Base-by-base conservation (phyloP, 2,113 vertebrate genomes). In the Tympanuchus pallidicinctus region DNA sequence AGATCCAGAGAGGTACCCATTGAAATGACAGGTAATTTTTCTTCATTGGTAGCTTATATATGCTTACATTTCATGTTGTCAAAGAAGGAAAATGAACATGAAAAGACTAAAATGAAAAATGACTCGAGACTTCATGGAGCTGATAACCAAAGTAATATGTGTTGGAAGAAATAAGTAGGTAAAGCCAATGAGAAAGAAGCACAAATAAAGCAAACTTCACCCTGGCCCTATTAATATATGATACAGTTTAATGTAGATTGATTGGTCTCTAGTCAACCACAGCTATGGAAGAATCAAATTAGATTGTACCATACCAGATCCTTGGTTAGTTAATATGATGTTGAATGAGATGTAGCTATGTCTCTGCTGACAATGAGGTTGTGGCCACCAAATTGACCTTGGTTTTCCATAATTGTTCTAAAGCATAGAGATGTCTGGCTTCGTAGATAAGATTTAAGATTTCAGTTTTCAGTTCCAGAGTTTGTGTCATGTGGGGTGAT, bases 161-260 rank as follows among this genome's bases (percentile, higher is more conserved):
- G 3, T 88, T 4, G 12, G 70, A 84, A 86, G n/a, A 83, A 77
- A 78, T 52, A n/a, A 5, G 12, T 36, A 22, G 18, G 22, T 25
- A 65, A 70, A 57, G 32, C 11, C 47, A 85, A 59, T 69, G 52
- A 81, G 83, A 88, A 88, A 72, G 57, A 75, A 88, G n/a, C 4
- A 65, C 61, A 92, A 82, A 75, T 65, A 88, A 72, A 89, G 40
- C 32, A 92, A 66, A 75, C 70, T 87, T 75, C n/a, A 54, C 38
- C 36, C 36, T 12, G 4, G 11, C 11, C 27, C 13, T 61, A 24
- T 78, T 67, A 84, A 84, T 43, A 40, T 36, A 18, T 75, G 11
- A 64, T 61, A n/a, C 2, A 52, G 69, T 74, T 93, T 77, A 86
- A 80, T 50, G 57, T 66, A 92, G 59, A 43, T 36, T 65, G 40